These are phyloP conservation scores for Acropora tenuis DNA, from an alignment of 64 coral and sea anemone genomes.

Conservation along the genomic window DNA sequence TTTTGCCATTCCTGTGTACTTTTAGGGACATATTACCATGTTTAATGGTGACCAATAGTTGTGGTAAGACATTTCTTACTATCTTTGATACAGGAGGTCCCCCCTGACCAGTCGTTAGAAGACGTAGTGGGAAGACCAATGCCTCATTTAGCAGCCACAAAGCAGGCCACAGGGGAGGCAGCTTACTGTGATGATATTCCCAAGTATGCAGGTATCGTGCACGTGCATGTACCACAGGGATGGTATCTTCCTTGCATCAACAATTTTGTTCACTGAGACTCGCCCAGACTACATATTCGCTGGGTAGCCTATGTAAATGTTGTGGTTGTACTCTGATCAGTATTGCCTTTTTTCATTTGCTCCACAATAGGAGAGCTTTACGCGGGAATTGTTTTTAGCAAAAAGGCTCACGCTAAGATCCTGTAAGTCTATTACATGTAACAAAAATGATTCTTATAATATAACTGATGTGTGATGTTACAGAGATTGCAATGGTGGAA, in stretches of 20 bases:
- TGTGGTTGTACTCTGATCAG: no score
- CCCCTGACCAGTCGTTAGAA: conserved; percentile 63
- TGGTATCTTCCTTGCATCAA: no score
- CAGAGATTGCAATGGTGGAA: background rate
- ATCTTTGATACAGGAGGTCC: conserved; percentile 70
- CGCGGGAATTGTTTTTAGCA: conserved; percentile 53
- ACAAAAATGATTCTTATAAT: no score
- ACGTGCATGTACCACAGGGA: background rate
- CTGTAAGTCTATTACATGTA: conserved; percentile 40
- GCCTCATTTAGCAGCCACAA: conserved; percentile 74
- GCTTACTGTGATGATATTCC: conserved; percentile 90
- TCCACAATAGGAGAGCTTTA: conserved; percentile 63
- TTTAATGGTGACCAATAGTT: no score
- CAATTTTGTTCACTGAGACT: no score
- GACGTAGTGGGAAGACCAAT: conserved; percentile 86
- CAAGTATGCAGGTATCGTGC: conserved; percentile 52
- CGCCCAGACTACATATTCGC: no score
- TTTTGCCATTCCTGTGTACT: no score
- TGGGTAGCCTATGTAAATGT: no score
- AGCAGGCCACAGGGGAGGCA: conserved; percentile 89
- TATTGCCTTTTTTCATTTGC: background rate
- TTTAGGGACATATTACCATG: no score
- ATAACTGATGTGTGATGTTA: no score
- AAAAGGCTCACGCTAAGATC: conserved; percentile 75
- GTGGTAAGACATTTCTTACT: background rate